Evolutionary conservation across 2,888 invertebrate species (phyloP).

Genomic region (Nezara viridula): DNA sequence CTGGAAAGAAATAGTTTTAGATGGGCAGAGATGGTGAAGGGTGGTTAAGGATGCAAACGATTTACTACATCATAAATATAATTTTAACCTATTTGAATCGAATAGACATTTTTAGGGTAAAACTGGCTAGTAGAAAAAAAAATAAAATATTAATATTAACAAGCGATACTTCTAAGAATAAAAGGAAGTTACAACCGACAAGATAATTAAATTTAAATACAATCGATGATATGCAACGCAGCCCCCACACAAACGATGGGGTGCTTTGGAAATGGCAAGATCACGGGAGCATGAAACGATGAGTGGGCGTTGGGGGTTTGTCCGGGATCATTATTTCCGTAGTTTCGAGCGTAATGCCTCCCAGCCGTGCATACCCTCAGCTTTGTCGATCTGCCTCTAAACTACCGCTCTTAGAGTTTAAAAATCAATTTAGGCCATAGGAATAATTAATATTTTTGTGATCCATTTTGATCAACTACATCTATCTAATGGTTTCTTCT

Average conservation of each 20-base stretch:
- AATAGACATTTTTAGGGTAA: no score
- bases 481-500: no score
- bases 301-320: not conserved
- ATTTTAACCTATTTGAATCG: no score
- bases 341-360: constrained; percentile 23
- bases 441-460: no score
- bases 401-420: not conserved
- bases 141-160: no score
- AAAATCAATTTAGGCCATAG: not conserved
- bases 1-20: no score
- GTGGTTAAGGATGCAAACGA: no score
- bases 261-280: constrained; percentile 2
- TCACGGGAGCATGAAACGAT: constrained; percentile 15
- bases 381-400: not conserved
- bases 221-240: not conserved
- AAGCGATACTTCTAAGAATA: not conserved
- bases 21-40: no score
- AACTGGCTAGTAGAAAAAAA: no score
- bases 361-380: not conserved
- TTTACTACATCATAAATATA: no score
- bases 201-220: not conserved
- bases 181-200: not conserved
- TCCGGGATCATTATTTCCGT: not conserved
- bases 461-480: no score
- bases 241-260: not conserved